Percentiles rank a stretch among this genome's conserved stretches.
Conservation (phyloP, 2,888 invertebrate genomes). For the Lochmaea crataegi region DNA sequence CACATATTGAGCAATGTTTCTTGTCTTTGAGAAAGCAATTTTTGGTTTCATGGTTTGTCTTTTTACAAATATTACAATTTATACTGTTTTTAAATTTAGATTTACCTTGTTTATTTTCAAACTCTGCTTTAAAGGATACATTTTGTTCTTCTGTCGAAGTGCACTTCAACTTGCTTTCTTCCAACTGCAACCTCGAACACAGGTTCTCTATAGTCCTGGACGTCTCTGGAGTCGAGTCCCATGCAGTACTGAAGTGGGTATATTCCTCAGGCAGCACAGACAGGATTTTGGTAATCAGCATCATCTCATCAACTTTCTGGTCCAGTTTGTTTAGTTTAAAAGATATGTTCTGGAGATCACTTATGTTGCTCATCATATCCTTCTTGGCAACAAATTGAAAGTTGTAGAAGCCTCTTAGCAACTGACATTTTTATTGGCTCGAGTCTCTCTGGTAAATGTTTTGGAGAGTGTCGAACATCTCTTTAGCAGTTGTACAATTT, state of each 20-base stretch:
- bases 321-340: slow-evolving; percentile 12
- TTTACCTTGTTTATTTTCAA: neutral
- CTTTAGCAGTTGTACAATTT: slow-evolving; percentile 6
- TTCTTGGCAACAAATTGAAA: slow-evolving; percentile 2
- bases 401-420: neutral
- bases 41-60: neutral
- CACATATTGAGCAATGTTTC: neutral
- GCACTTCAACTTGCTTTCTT: neutral
- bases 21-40: neutral
- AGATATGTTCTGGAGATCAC: slow-evolving; percentile 9
- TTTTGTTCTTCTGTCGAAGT: neutral
- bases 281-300: slow-evolving; percentile 18
- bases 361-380: slow-evolving; percentile 15
- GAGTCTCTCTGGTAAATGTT: slow-evolving; percentile 14
- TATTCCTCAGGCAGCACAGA: slow-evolving; percentile 21
- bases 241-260: slow-evolving; percentile 22
- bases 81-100: neutral
- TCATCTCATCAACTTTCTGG: slow-evolving; percentile 10
- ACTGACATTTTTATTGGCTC: slow-evolving; percentile 6
- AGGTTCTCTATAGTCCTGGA: neutral
- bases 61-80: neutral
- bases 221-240: slow-evolving; percentile 13
- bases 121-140: too few relatives aligned
- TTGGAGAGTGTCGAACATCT: slow-evolving; percentile 7
- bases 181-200: neutral